These are phyloP conservation scores for Argentina silus DNA, from an alignment of 2,797 vertebrate species.

Conservation along the genomic window DNA sequence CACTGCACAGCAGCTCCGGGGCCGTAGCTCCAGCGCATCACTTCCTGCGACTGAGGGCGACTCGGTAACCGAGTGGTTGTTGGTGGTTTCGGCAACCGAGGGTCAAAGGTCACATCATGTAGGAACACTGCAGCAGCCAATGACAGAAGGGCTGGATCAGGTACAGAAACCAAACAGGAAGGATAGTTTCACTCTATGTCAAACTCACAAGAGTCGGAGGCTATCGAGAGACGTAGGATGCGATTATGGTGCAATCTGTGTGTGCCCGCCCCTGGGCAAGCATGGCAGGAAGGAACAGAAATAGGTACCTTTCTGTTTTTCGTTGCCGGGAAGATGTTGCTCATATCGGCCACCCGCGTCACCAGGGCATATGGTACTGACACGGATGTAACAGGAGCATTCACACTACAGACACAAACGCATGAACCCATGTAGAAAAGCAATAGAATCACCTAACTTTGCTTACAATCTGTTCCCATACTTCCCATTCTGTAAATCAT, in stretches of 20 bases:
- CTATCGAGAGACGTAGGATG: constrained; percentile 54
- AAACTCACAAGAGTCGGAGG: constrained; percentile 67
- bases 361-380: constrained; percentile 47
- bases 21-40: constrained; percentile 53
- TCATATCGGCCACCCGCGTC: constrained; percentile 58
- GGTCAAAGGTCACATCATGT: neutral
- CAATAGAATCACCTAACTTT: neutral
- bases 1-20: constrained; percentile 41
- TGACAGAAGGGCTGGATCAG: constrained; percentile 43
- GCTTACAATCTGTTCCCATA: constrained; percentile 9
- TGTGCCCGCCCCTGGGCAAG: constrained; percentile 46
- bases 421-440: too few species aligned
- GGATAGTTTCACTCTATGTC: constrained; percentile 36
- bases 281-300: constrained; percentile 71
- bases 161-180: constrained; percentile 72
- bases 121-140: constrained; percentile 45
- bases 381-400: constrained; percentile 53
- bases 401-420: constrained; percentile 29
- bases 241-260: constrained; percentile 62
- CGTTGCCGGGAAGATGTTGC: constrained; percentile 67
- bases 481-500: constrained; percentile 23
- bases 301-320: constrained; percentile 65
- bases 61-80: constrained; percentile 47
- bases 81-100: neutral
- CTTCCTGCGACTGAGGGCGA: constrained; percentile 52